Evolutionary conservation across 2,113 vertebrate species (phyloP).

Genomic region (Pionites leucogaster): DNA sequence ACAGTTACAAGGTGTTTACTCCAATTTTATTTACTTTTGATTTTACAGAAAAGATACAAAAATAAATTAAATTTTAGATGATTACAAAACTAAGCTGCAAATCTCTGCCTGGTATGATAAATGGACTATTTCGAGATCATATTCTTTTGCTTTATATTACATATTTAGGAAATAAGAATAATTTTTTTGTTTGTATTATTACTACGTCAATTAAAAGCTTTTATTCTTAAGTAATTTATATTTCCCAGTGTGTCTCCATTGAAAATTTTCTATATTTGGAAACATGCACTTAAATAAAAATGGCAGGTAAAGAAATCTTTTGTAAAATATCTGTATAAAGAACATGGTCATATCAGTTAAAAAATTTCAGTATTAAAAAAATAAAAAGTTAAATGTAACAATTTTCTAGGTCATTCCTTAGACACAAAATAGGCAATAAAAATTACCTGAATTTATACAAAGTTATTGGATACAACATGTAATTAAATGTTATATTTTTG

Average conservation of each 20-base stretch:
- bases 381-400: background rate
- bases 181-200: background rate
- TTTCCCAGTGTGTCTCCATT: background rate
- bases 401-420: background rate
- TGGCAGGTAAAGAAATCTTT: background rate
- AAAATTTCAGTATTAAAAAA: background rate
- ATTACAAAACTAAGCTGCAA: background rate
- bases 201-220: background rate
- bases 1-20: background rate
- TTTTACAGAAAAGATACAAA: background rate
- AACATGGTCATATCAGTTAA: background rate
- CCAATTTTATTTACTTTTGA: background rate
- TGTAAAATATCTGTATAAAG: background rate
- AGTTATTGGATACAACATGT: background rate
- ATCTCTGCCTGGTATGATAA: background rate
- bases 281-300: background rate
- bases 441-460: background rate
- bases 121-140: background rate
- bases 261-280: background rate
- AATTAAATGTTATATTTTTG: background rate
- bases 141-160: background rate
- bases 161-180: background rate
- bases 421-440: background rate
- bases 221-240: background rate
- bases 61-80: background rate